A percentile compares a stretch with the other conserved stretches of the same genome.
These are phyloP conservation scores for Alauda arvensis DNA, from an alignment of 2,797 vertebrate species.

Conservation along the genomic window DNA sequence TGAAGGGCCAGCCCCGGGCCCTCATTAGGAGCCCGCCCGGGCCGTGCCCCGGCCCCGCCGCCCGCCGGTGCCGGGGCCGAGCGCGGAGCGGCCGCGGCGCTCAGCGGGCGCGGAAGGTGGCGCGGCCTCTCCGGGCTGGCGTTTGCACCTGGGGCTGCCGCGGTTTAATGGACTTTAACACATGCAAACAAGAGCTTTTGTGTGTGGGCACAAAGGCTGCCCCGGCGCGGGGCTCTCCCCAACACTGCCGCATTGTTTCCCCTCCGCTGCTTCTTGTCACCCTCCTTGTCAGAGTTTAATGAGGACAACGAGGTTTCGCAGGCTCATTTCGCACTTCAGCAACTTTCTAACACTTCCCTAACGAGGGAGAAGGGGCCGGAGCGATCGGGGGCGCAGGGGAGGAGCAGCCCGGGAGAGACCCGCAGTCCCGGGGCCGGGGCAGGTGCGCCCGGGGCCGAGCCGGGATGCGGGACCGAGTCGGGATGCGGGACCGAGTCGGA, in stretches of 20 bases:
- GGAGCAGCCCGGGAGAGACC: background rate
- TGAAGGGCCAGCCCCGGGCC: background rate
- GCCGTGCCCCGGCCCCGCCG: background rate
- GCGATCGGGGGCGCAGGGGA: background rate
- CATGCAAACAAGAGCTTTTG: slow-evolving; percentile 90
- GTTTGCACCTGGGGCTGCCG: slow-evolving; percentile 88
- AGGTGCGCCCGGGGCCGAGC: background rate
- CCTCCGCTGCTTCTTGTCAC: slow-evolving; percentile 88
- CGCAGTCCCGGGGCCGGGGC: background rate
- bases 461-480: background rate
- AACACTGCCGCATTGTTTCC: slow-evolving; percentile 89
- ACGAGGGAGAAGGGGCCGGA: slow-evolving; percentile 72
- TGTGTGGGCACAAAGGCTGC: slow-evolving; percentile 83
- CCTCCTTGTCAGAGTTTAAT: slow-evolving; percentile 94
- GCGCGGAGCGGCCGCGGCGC: slow-evolving; percentile 45
- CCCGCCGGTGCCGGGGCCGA: background rate
- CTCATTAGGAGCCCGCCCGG: slow-evolving; percentile 54
- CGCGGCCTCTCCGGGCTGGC: slow-evolving; percentile 55
- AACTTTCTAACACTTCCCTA: slow-evolving; percentile 91
- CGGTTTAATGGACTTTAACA: slow-evolving; percentile 86
- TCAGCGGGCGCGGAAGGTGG: slow-evolving; percentile 67
- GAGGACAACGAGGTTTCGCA: slow-evolving; percentile 87
- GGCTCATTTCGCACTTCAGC: slow-evolving; percentile 93
- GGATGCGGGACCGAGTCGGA: background rate
- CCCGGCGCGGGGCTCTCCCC: slow-evolving; percentile 76